Conservation (phyloP, 2,113 vertebrate species). For the Entomyzon cyanotis region DNA sequence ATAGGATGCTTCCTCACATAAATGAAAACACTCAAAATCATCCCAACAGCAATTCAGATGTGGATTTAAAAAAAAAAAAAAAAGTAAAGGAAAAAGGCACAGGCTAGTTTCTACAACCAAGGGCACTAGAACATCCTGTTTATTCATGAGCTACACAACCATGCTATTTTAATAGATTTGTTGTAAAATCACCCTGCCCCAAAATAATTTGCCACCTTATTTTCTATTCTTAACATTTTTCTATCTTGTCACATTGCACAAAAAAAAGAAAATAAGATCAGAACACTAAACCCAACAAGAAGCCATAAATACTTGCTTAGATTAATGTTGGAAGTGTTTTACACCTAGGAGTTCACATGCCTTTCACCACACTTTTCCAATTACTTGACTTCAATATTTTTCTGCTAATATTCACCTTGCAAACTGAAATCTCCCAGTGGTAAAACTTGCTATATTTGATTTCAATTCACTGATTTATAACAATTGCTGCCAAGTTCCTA, state of each 20-base stretch:
- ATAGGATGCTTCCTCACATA: neutral
- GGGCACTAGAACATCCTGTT: neutral
- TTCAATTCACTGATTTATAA: neutral
- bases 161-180: accelerated
- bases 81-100: neutral
- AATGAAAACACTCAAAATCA: neutral
- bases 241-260: neutral
- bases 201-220: neutral
- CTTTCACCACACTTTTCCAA: neutral
- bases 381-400: neutral
- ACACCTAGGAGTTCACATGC: neutral
- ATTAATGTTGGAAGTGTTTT: neutral
- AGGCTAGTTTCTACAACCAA: neutral
- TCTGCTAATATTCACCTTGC: neutral
- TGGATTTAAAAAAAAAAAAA: neutral
- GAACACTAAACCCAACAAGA: neutral
- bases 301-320: neutral
- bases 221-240: neutral
- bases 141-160: neutral
- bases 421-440: neutral
- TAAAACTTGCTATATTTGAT: neutral
- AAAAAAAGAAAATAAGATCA: neutral
- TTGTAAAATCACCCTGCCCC: neutral
- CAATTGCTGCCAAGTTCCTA: neutral
- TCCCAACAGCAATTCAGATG: neutral